phyloP scores from a whole-genome alignment of 1,140 invertebrate genomes.

The Drosophila sucinea region DNA sequence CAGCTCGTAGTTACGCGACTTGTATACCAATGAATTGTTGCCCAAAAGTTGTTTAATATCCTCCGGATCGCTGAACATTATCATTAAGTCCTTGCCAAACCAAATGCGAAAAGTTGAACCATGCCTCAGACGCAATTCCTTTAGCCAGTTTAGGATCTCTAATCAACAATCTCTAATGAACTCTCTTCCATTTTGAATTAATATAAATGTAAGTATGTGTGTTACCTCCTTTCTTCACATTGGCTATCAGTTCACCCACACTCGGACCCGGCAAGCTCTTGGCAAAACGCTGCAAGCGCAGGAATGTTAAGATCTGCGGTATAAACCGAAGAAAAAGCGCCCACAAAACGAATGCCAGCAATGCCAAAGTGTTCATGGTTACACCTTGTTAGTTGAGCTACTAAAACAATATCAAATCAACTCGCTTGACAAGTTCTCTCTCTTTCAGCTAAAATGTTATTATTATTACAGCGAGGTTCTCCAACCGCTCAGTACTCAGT shows the following conservation, averaged over 20 bases:
- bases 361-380: constrained; percentile 60
- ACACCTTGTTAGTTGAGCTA: not conserved
- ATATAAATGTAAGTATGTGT: too few relatives aligned
- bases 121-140: constrained; percentile 57
- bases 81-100: constrained; percentile 77
- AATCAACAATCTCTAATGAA: not conserved
- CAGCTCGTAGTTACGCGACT: constrained; percentile 83
- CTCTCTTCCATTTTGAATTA: too few relatives aligned
- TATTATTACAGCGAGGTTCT: not conserved
- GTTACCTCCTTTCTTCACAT: constrained; percentile 76
- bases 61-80: constrained; percentile 74
- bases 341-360: constrained; percentile 72
- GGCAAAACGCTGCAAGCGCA: constrained; percentile 59
- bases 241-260: constrained; percentile 64
- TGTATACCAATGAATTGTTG: constrained; percentile 86
- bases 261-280: constrained; percentile 65
- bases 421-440: not conserved
- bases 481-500: constrained; percentile 42
- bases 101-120: constrained; percentile 76
- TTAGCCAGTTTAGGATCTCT: constrained; percentile 61
- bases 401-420: constrained; percentile 7
- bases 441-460: not conserved
- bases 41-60: constrained; percentile 84
- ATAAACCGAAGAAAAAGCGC: constrained; percentile 70
- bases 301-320: constrained; percentile 56